A percentile compares a stretch with the other conserved stretches of the same genome.
Conservation (phyloP, 2,797 vertebrate species). For the Peromyscus eremicus region DNA sequence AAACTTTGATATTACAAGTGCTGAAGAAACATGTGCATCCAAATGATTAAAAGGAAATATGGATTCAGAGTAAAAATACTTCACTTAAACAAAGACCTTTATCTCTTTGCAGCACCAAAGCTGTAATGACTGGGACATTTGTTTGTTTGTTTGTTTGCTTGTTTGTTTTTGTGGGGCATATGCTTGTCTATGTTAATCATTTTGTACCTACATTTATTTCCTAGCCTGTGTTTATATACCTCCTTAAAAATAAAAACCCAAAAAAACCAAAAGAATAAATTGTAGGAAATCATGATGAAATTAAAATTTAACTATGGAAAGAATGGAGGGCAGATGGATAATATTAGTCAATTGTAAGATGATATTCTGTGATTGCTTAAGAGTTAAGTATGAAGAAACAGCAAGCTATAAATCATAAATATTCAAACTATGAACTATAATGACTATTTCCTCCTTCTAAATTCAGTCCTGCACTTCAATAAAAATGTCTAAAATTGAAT, state of each 20-base stretch:
- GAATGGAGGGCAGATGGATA: neutral
- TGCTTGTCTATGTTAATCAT: neutral
- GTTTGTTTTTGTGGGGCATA: neutral
- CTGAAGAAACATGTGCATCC: neutral
- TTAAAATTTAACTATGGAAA: neutral
- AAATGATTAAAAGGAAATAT: neutral
- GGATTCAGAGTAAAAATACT: neutral
- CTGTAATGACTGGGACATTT: neutral
- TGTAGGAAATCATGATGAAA: neutral
- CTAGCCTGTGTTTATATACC: neutral
- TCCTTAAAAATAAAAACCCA: no score
- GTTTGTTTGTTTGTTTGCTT: neutral
- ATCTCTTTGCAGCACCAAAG: neutral
- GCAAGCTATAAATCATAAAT: neutral
- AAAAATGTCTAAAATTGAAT: neutral
- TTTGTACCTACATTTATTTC: neutral
- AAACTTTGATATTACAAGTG: neutral
- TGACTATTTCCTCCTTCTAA: neutral
- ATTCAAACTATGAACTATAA: neutral
- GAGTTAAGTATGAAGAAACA: neutral
- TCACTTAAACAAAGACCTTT: neutral
- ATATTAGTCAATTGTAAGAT: neutral
- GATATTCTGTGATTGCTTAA: neutral
- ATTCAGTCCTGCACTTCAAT: neutral
- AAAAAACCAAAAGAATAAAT: neutral